Base-by-base conservation (phyloP, 1,140 invertebrate species). In the Aphaenogaster rudis region DNA sequence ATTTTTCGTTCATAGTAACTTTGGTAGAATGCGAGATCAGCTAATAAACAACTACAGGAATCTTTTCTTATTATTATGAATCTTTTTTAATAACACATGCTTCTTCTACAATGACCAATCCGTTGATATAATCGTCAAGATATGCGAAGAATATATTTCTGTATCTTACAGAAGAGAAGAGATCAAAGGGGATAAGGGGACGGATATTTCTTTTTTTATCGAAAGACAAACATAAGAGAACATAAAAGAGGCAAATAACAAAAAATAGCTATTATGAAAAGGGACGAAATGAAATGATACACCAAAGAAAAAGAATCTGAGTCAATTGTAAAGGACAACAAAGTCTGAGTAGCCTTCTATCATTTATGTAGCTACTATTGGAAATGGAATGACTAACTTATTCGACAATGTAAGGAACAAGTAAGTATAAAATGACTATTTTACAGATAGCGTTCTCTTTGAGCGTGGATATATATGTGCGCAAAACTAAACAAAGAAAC, bases 401-500 rank as follows among this genome's bases (percentile, higher is more conserved):
- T 71, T 81, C 48, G 78, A 15, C 42, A 28, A 63, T 9, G 57
- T 39, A 21, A 11, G 11, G 57, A 54, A 52, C 48, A 54, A 64
- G 48, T 80, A 80, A 71, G 79, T 71, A 81, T 71, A 45, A 81
- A 81, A 81, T 81, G 79, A 69, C 63, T 57, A 57, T 59, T 81
- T 54, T 71, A 71, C 52, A 59, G 50, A 81, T 57, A 57, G 28
- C n/a, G 50, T 81, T 48, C 52, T 48, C 39, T 66, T 81, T 71
- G 79, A 81, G 59, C 5, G 59, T 39, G 45, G 3, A 71, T 57
- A 71, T 71, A 71, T 36, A 57, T 57, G 52, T 67, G 39, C 64
- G 21, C 39, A 28, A 81, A 54, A 28, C 50, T 81, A 81, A 81
- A 71, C 39, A 57, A 81, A 39, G 39, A 81, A 71, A 57, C 15